Percentiles rank a stretch among this genome's conserved stretches.
These are phyloP conservation scores for Myxocyprinus asiaticus DNA, from an alignment of 2,113 vertebrate species.

Conservation along the genomic window DNA sequence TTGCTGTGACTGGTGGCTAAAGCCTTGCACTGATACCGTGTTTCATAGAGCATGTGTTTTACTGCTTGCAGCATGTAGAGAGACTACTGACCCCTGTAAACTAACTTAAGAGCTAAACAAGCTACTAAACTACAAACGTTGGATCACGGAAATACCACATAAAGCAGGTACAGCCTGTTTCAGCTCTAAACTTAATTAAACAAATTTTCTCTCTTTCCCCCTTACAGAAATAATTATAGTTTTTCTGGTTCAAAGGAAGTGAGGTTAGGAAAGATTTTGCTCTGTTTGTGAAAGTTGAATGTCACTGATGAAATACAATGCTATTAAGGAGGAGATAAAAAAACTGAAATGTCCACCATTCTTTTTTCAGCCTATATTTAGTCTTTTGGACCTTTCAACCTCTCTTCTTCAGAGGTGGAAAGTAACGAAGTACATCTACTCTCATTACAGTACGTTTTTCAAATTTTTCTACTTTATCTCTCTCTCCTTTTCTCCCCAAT, in stretches of 20 bases:
- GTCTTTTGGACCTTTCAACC: conserved; percentile 18
- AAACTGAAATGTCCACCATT: not conserved
- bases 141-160: conserved; percentile 51
- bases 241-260: conserved; percentile 6
- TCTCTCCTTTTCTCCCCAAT: too few species aligned
- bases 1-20: conserved; percentile 68
- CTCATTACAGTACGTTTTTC: too few species aligned
- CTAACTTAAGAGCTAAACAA: conserved; percentile 62
- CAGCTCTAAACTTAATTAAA: conserved; percentile 37
- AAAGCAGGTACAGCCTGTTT: conserved; percentile 18
- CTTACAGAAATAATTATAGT: conserved; percentile 4
- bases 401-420: not conserved
- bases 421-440: too few species aligned
- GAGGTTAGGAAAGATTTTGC: not conserved
- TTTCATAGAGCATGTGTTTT: conserved; percentile 65
- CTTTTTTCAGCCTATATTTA: conserved; percentile 23
- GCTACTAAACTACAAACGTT: conserved; percentile 43
- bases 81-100: conserved; percentile 71
- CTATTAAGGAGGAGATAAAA: conserved; percentile 4
- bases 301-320: conserved; percentile 18
- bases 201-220: not conserved
- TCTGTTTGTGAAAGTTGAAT: conserved; percentile 5
- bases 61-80: conserved; percentile 40
- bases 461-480: too few species aligned
- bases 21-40: conserved; percentile 67